Percentiles rank a stretch among this genome's conserved stretches.
phyloP scores from a whole-genome alignment of 2,797 vertebrate species.

The Sandelia bainsii region DNA sequence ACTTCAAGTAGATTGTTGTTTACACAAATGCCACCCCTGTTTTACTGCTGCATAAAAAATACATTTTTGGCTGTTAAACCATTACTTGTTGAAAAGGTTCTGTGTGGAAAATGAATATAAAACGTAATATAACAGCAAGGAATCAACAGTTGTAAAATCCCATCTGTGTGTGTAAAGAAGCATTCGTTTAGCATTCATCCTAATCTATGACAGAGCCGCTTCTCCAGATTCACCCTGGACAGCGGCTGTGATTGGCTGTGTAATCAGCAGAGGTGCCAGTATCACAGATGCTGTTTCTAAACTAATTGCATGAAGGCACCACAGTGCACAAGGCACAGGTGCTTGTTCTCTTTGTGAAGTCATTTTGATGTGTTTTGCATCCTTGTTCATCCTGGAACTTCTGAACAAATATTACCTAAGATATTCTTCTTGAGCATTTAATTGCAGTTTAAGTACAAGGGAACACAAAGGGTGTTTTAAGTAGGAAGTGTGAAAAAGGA shows the following conservation, averaged over 20 bases:
- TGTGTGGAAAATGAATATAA: conserved; percentile 24
- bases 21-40: conserved; percentile 15
- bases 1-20: conserved; percentile 19
- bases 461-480: conserved; percentile 33
- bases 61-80: neutral
- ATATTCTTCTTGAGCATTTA: conserved; percentile 15
- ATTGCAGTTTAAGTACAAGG: conserved; percentile 42
- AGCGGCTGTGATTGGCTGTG: conserved; percentile 50
- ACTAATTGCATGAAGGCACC: conserved; percentile 59
- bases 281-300: conserved; percentile 66
- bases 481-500: conserved; percentile 12
- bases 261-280: conserved; percentile 62
- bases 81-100: conserved; percentile 24
- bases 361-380: conserved; percentile 29
- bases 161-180: conserved; percentile 43
- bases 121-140: conserved; percentile 10
- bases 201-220: conserved; percentile 43
- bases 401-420: conserved; percentile 44
- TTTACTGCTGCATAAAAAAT: conserved; percentile 19
- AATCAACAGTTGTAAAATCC: conserved; percentile 25
- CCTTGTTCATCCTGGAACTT: conserved; percentile 37
- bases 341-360: conserved; percentile 51
- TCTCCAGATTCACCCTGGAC: conserved; percentile 57
- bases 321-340: conserved; percentile 43
- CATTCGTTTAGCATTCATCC: conserved; percentile 42